These are phyloP conservation scores for Eristalinus sepulchralis DNA, from an alignment of 2,888 invertebrate genomes.

Conservation along the genomic window DNA sequence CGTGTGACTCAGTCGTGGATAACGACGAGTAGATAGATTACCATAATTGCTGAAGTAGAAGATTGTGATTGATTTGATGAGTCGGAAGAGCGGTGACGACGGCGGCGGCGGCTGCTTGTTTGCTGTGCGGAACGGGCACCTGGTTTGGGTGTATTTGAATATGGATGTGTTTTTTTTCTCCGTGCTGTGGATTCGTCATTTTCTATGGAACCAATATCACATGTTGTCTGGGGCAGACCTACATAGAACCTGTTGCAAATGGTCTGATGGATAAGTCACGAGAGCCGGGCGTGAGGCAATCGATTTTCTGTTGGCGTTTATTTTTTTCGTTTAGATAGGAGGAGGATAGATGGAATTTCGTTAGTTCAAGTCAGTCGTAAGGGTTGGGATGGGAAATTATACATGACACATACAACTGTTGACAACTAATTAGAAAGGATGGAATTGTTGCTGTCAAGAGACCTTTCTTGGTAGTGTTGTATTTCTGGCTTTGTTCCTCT, in stretches of 20 bases:
- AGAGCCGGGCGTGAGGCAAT: background rate
- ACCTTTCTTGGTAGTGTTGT: too few relatives aligned
- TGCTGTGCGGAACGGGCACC: background rate
- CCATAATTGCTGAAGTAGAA: conserved; percentile 30
- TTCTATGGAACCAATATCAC: background rate
- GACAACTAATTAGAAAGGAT: too few relatives aligned
- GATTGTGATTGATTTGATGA: conserved; percentile 32
- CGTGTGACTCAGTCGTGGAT: conserved; percentile 34
- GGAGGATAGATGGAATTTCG: background rate
- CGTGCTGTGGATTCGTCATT: background rate
- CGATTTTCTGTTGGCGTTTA: background rate
- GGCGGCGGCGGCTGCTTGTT: background rate
- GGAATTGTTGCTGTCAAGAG: too few relatives aligned
- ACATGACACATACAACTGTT: too few relatives aligned
- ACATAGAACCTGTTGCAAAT: background rate
- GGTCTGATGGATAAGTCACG: background rate
- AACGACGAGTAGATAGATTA: conserved; percentile 24
- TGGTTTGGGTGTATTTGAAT: background rate
- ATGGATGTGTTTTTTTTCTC: background rate
- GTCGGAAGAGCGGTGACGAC: background rate
- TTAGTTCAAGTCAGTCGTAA: too few relatives aligned
- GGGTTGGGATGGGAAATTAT: too few relatives aligned
- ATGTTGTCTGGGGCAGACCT: background rate
- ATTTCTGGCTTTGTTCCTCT: too few relatives aligned
- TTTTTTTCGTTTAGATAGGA: background rate